Percentiles rank a stretch among this genome's conserved stretches.
These are phyloP conservation scores for Creontiades dilutus DNA, from an alignment of 2,888 invertebrate genomes.

Conservation along the genomic window DNA sequence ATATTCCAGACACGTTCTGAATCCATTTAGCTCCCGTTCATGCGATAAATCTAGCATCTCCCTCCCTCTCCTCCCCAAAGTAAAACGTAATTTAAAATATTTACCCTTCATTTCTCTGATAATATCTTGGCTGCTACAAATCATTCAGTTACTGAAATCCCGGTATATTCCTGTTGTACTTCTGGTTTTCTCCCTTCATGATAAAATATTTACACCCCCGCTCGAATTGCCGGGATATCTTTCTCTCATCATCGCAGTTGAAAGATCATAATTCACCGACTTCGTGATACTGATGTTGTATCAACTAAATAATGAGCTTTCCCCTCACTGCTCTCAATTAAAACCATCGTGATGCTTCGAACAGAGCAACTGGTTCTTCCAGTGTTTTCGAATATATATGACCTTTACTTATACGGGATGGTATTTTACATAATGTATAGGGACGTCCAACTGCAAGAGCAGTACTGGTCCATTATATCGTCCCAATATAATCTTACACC, in stretches of 20 bases:
- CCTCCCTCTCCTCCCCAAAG: neutral
- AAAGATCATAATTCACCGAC: neutral
- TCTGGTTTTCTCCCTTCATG: neutral
- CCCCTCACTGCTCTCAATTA: too few relatives aligned
- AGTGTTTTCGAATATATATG: too few relatives aligned
- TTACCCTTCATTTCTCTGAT: conserved; percentile 57
- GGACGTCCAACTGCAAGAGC: too few relatives aligned
- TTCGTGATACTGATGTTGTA: too few relatives aligned
- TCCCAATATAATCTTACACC: too few relatives aligned
- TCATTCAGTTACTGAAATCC: conserved; percentile 34
- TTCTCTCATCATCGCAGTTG: neutral
- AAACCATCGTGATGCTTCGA: too few relatives aligned
- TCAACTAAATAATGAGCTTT: too few relatives aligned
- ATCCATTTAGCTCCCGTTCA: conserved; percentile 66
- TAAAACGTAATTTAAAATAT: conserved; percentile 65
- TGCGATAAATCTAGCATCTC: conserved; percentile 54
- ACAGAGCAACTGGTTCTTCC: too few relatives aligned
- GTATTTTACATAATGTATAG: too few relatives aligned
- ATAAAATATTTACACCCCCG: neutral
- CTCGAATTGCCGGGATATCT: neutral
- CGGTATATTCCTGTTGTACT: neutral
- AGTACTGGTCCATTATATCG: too few relatives aligned
- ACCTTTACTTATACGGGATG: too few relatives aligned
- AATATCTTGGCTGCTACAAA: conserved; percentile 47
- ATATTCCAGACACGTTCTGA: conserved; percentile 66